Evolutionary conservation across 1,140 invertebrate species (phyloP).

Genomic region (Asobara japonica): DNA sequence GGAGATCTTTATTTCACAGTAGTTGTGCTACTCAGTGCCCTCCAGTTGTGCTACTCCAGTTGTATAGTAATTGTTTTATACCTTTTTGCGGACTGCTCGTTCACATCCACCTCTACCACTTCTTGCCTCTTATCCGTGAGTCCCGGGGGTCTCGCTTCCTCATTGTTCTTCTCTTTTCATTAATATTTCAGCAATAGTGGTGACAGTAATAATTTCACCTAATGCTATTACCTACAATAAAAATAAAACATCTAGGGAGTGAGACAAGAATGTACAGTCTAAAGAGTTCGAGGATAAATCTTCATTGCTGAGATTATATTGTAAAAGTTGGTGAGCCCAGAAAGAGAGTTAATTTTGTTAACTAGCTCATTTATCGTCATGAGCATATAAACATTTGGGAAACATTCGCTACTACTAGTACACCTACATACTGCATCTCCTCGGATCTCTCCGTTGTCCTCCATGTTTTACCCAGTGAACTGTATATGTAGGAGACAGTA

Average conservation of each 20-base stretch:
- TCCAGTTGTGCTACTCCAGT: not conserved
- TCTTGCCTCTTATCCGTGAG: not conserved
- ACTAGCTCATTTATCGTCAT: constrained; percentile 31
- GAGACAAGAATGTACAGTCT: not conserved
- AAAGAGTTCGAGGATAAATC: not conserved
- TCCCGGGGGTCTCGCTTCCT: not conserved
- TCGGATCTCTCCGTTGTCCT: not conserved
- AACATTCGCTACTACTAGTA: not conserved
- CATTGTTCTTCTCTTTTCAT: not conserved
- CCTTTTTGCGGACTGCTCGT: not conserved
- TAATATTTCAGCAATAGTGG: not conserved
- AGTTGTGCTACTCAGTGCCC: not conserved
- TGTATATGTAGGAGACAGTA: not conserved
- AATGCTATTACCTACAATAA: not conserved
- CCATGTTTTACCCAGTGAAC: not conserved
- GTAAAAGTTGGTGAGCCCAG: not conserved
- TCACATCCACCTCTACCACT: not conserved
- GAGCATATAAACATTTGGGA: not conserved
- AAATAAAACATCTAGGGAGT: not conserved
- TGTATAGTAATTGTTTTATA: not conserved
- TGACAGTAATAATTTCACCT: not conserved
- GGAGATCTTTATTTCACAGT: not conserved
- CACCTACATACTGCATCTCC: not conserved
- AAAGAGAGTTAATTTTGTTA: constrained; percentile 25
- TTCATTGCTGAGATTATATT: not conserved